Percentiles rank a stretch among this genome's conserved stretches.
phyloP scores from a whole-genome alignment of 2,113 vertebrate species.

The Halcyon senegalensis region DNA sequence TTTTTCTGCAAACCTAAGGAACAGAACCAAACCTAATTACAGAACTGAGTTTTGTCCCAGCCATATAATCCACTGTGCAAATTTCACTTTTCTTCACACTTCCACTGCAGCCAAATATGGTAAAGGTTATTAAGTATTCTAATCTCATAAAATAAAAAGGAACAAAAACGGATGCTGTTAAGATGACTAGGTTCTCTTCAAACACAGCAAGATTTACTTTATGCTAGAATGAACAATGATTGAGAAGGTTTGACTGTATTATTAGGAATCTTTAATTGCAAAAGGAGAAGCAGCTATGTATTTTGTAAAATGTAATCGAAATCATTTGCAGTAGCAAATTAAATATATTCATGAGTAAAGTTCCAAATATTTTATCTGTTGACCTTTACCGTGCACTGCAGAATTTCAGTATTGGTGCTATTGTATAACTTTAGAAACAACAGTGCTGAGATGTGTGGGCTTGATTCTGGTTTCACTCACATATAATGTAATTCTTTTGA shows the following conservation, averaged over 20 bases:
- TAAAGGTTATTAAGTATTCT: slow-evolving; percentile 42
- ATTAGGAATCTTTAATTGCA: slow-evolving; percentile 69
- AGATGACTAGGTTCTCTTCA: slow-evolving; percentile 57
- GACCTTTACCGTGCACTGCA: neutral
- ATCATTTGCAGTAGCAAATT: slow-evolving; percentile 53
- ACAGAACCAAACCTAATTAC: slow-evolving; percentile 27
- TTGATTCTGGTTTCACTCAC: neutral
- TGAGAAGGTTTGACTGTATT: slow-evolving; percentile 47
- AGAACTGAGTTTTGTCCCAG: neutral
- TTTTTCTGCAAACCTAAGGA: slow-evolving; percentile 23
- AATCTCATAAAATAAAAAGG: slow-evolving; percentile 23
- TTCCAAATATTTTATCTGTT: slow-evolving; percentile 39
- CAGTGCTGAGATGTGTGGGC: too few species aligned
- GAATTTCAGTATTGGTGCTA: neutral
- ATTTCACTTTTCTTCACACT: neutral
- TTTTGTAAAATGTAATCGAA: slow-evolving; percentile 57
- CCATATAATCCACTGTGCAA: neutral
- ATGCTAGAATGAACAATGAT: slow-evolving; percentile 67
- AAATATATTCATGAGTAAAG: slow-evolving; percentile 66
- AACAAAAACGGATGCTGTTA: slow-evolving; percentile 14
- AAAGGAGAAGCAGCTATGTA: slow-evolving; percentile 26
- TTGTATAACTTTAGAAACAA: neutral
- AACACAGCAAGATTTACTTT: slow-evolving; percentile 66
- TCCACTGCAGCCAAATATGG: slow-evolving; percentile 8
- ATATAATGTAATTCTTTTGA: neutral